Conservation (phyloP, 2,888 invertebrate genomes). For the Abscondita cerata region DNA sequence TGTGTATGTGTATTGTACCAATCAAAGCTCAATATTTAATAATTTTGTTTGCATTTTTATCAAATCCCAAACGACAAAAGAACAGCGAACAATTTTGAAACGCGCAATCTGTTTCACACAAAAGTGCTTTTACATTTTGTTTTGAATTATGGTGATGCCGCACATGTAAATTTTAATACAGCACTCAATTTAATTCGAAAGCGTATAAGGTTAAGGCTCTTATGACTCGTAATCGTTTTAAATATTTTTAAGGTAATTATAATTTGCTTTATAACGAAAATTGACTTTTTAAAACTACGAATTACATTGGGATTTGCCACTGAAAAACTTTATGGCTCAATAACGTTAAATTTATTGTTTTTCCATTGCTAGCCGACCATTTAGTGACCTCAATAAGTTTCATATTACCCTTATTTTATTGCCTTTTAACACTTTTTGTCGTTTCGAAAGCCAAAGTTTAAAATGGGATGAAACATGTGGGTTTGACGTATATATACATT, state of each 20-base stretch:
- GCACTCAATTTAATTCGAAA: too few species aligned
- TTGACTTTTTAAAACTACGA: slow-evolving; percentile 2
- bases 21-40: too few species aligned
- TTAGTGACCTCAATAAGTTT: slow-evolving; percentile 23
- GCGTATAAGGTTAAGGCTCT: too few species aligned
- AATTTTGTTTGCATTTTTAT: too few species aligned
- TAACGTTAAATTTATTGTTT: slow-evolving; percentile 26
- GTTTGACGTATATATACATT: background rate
- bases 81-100: too few species aligned
- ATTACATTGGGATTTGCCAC: slow-evolving; percentile 1
- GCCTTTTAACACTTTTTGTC: slow-evolving; percentile 26
- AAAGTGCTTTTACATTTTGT: too few species aligned
- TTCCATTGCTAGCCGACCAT: slow-evolving; percentile 22
- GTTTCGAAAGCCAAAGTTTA: slow-evolving; percentile 9
- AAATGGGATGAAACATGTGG: slow-evolving; percentile 9
- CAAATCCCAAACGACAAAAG: too few species aligned
- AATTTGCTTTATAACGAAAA: background rate
- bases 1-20: too few species aligned
- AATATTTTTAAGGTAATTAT: background rate
- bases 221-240: too few species aligned
- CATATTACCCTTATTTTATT: slow-evolving; percentile 22
- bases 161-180: too few species aligned
- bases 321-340: slow-evolving; percentile 25
- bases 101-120: too few species aligned
- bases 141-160: too few species aligned